Evolutionary conservation across 2,888 invertebrate species (phyloP), one percentile per base, ranked within the genome.

Genomic region (Apamea sordens): DNA sequence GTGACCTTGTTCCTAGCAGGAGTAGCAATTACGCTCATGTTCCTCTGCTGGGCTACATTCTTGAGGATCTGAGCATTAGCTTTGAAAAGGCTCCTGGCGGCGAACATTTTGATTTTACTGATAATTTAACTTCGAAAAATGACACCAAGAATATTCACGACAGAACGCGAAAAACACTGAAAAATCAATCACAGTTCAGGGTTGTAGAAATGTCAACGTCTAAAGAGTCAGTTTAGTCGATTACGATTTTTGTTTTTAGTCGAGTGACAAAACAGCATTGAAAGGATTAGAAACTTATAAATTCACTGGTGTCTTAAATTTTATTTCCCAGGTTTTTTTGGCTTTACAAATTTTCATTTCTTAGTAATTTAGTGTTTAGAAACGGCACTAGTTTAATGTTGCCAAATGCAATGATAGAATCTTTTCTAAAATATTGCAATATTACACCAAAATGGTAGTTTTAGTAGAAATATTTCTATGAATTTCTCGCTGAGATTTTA

Each of bases 1-100:
- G 95, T 91, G 69, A 96, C 89, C 89, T 94, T 95, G 61, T 92
- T 92, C 73, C 94, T 93, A 0, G 95, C 91, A 0, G 96, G 95
- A 11, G 92, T 89, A 32, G 92, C 84, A 73, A 95, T 89, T 0
- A 90, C 95, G 77, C 93, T 95, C 96, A 96, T 96, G 84, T 94
- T 94, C 63, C 96, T 94, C 69, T 93, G 93, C 78, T 94, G 95
- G 10, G 93, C 91, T 3, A 93, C 94, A 94, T 93, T 95, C 82
- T 93, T 95, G 69, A 94, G 83, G 76, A 95, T 82, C 76, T 93
- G 94, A 61, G 92, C 90, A 86, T 94, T 94, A 64, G 92, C 90
- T 86, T 92, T 95, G 59, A 95, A 85, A 8, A 96, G 91, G 88
- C 88, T 95, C 79, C 95, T 94, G 86, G 93, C 89, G 18, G 94